phyloP scores from a whole-genome alignment of 2,113 vertebrate species.

The Pogonocichla stellata region DNA sequence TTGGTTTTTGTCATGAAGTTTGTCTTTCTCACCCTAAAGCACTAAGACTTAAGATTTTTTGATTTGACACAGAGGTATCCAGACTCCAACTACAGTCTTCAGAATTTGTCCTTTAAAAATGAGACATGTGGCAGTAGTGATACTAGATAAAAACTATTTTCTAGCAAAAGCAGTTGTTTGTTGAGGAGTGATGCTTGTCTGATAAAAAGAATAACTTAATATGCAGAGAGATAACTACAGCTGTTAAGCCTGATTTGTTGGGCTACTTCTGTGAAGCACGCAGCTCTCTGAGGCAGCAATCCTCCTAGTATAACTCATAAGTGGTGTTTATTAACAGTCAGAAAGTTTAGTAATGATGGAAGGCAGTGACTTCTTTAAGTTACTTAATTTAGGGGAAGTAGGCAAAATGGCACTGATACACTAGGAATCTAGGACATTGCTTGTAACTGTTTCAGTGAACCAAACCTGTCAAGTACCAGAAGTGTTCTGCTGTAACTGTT shows the following conservation, averaged over 20 bases:
- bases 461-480: conserved; percentile 8
- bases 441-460: neutral
- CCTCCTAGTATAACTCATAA: neutral
- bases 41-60: conserved; percentile 40
- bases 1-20: conserved; percentile 1
- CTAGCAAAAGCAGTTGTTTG: neutral
- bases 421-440: neutral
- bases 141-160: neutral
- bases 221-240: neutral
- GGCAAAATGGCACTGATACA: neutral
- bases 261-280: conserved; percentile 35
- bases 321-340: neutral
- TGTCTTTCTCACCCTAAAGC: conserved; percentile 37
- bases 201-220: neutral
- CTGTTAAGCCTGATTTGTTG: neutral
- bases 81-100: neutral
- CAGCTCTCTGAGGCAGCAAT: conserved; percentile 35
- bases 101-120: neutral
- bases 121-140: neutral
- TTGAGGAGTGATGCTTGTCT: neutral
- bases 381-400: neutral
- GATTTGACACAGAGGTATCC: conserved; percentile 14
- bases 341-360: neutral
- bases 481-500: conserved; percentile 42
- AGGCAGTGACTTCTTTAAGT: neutral